Conservation (phyloP, 2,797 vertebrate genomes). For the Lagodon rhomboides region DNA sequence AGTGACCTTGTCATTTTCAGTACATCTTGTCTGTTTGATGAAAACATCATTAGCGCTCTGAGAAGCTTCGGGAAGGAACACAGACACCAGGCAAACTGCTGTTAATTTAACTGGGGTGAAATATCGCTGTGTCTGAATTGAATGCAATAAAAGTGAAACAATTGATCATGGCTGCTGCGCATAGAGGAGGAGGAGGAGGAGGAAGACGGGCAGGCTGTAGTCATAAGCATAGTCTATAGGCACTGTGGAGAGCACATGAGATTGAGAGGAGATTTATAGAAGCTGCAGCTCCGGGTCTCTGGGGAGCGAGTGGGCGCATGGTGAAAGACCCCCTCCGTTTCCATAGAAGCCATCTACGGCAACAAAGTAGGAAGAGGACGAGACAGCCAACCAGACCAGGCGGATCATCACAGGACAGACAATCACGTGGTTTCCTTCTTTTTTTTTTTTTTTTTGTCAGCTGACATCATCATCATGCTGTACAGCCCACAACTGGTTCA, state of each 20-base stretch:
- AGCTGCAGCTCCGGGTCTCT: constrained; percentile 68
- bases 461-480: constrained; percentile 27
- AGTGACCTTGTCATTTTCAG: constrained; percentile 62
- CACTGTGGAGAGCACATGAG: constrained; percentile 40
- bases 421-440: not conserved
- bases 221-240: constrained; percentile 59
- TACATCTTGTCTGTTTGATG: constrained; percentile 21
- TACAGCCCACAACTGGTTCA: constrained; percentile 16
- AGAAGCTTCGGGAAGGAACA: not conserved
- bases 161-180: constrained; percentile 47
- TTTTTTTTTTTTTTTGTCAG: constrained; percentile 3
- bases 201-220: constrained; percentile 11
- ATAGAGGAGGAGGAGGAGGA: constrained; percentile 18
- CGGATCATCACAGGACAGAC: constrained; percentile 40
- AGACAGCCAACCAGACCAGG: constrained; percentile 47
- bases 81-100: not conserved
- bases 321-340: constrained; percentile 78
- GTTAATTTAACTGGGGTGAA: constrained; percentile 29
- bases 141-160: constrained; percentile 33
- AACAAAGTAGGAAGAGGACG: constrained; percentile 60
- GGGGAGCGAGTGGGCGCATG: constrained; percentile 79
- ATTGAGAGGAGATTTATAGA: constrained; percentile 76
- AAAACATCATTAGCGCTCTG: constrained; percentile 23
- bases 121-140: constrained; percentile 25
- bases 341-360: constrained; percentile 78